phyloP scores from a whole-genome alignment of 2,888 invertebrate genomes.

The Seladonia tumulorum region DNA sequence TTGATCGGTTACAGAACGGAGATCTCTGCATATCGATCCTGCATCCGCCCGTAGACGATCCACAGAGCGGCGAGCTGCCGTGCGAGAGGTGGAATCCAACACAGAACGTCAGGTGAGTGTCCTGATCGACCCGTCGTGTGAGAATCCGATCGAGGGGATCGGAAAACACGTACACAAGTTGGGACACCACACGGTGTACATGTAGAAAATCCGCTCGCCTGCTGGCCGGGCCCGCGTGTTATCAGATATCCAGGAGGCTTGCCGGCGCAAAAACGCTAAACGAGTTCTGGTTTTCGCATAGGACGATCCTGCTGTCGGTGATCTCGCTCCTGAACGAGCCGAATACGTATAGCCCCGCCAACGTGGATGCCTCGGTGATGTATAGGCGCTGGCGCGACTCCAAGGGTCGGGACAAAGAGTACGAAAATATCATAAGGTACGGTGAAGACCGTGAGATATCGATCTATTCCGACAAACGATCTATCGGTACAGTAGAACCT shows the following conservation, averaged over 20 bases:
- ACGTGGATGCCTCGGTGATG: slow-evolving; percentile 99
- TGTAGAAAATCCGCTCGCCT: neutral
- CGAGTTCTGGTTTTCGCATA: slow-evolving; percentile 69
- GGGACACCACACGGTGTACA: neutral
- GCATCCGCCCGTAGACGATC: slow-evolving; percentile 99
- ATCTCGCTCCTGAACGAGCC: slow-evolving; percentile 99
- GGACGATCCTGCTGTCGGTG: slow-evolving; percentile 98
- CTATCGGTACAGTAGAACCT: neutral
- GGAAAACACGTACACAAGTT: neutral
- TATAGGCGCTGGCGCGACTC: slow-evolving; percentile 99
- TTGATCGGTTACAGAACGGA: slow-evolving; percentile 90
- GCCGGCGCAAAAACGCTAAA: slow-evolving; percentile 24
- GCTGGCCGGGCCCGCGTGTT: neutral
- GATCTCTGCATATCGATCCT: slow-evolving; percentile 99
- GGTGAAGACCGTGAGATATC: slow-evolving; percentile 43
- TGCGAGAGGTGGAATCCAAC: slow-evolving; percentile 99
- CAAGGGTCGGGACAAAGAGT: slow-evolving; percentile 99
- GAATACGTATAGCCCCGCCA: slow-evolving; percentile 99
- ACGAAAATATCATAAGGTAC: slow-evolving; percentile 99
- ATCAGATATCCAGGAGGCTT: slow-evolving; percentile 15
- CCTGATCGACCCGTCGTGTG: neutral
- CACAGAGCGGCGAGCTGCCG: slow-evolving; percentile 99
- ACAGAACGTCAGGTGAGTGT: slow-evolving; percentile 93
- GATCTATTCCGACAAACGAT: slow-evolving; percentile 35
- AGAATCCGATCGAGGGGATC: neutral